Evolutionary conservation across 1,140 invertebrate genomes (phyloP).

Genomic region (Drosophila virilis): DNA sequence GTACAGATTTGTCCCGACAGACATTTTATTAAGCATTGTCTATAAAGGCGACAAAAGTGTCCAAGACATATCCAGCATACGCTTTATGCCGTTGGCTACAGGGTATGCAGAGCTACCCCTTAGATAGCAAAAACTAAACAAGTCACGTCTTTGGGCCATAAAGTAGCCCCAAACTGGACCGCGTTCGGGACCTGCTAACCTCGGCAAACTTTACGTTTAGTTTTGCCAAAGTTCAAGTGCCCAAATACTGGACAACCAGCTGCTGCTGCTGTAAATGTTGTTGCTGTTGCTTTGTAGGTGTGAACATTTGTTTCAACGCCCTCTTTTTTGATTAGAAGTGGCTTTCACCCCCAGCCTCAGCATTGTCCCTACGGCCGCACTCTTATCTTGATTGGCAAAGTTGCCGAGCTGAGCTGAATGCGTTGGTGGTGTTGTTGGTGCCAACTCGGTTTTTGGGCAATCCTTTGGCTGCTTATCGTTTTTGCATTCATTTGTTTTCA

Average conservation of each 20-base stretch:
- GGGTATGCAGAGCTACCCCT: constrained; percentile 3
- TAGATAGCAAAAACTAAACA: constrained; percentile 49
- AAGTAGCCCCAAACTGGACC: constrained; percentile 41
- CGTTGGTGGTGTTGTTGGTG: constrained; percentile 2
- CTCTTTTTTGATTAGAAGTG: constrained; percentile 43
- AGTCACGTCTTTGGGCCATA: constrained; percentile 63
- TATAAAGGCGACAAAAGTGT: no score
- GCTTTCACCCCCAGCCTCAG: neutral
- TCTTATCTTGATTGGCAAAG: constrained; percentile 74
- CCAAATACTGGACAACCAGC: constrained; percentile 48
- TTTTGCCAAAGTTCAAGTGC: constrained; percentile 55
- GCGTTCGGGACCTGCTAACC: constrained; percentile 35
- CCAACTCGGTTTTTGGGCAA: constrained; percentile 43
- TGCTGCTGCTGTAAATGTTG: constrained; percentile 35
- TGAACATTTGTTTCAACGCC: constrained; percentile 74
- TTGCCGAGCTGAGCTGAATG: constrained; percentile 47
- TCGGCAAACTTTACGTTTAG: constrained; percentile 48
- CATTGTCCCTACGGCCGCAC: constrained; percentile 23
- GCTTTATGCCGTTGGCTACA: neutral
- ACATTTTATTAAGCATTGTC: no score
- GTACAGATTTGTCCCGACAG: no score
- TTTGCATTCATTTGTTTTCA: constrained; percentile 83
- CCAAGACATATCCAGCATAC: neutral
- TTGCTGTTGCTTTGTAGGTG: constrained; percentile 58
- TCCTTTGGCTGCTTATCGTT: constrained; percentile 82